These are phyloP conservation scores for Etheostoma spectabile DNA, from an alignment of 2,113 vertebrate species.

Conservation along the genomic window DNA sequence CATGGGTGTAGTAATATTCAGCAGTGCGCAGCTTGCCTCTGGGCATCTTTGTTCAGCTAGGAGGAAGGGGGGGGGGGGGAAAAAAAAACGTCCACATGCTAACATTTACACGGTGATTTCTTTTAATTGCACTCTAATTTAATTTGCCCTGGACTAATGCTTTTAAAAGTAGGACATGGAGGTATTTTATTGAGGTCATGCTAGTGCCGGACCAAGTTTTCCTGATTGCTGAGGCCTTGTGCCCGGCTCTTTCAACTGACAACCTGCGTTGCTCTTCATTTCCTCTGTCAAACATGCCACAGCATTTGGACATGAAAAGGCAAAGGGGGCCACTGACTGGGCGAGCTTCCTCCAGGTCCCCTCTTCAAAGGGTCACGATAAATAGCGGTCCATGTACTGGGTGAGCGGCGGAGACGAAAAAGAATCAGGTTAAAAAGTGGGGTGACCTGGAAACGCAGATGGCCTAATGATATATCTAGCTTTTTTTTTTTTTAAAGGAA, in stretches of 20 bases:
- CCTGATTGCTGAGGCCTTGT: constrained; percentile 77
- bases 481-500: constrained; percentile 46
- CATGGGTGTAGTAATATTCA: constrained; percentile 86
- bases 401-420: constrained; percentile 52
- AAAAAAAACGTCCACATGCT: constrained; percentile 87
- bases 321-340: constrained; percentile 52
- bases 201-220: constrained; percentile 76
- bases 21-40: constrained; percentile 82
- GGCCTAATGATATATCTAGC: constrained; percentile 58
- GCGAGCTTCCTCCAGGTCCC: constrained; percentile 62
- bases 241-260: constrained; percentile 80
- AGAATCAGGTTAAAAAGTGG: constrained; percentile 62
- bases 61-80: constrained; percentile 52
- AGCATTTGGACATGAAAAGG: constrained; percentile 62
- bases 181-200: constrained; percentile 87
- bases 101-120: constrained; percentile 90
- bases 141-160: constrained; percentile 88
- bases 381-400: constrained; percentile 51
- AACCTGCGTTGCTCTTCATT: constrained; percentile 77
- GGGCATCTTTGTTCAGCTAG: constrained; percentile 83
- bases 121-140: constrained; percentile 89
- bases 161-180: constrained; percentile 85
- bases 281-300: constrained; percentile 81
- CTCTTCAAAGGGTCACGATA: constrained; percentile 72
- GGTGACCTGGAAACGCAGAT: constrained; percentile 56